Evolutionary conservation across 2,888 invertebrate species (phyloP).

Genomic region (Horisme vitalbata): DNA sequence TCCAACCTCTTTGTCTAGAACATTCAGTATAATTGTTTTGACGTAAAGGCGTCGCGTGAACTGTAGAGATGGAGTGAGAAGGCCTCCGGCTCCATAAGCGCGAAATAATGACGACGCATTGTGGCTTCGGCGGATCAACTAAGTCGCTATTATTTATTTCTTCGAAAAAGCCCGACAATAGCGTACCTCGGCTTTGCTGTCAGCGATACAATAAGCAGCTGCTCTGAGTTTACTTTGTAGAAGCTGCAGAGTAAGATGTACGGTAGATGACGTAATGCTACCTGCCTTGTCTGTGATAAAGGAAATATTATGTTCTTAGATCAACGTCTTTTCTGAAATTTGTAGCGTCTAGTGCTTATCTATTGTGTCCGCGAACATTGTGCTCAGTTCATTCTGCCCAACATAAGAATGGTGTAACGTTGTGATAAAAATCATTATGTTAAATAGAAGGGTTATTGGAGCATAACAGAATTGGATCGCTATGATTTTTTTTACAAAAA

Average conservation of each 20-base stretch:
- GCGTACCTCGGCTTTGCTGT: conserved; percentile 70
- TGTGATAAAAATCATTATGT: too few species aligned
- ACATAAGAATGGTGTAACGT: conserved; percentile 21
- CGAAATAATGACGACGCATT: conserved; percentile 73
- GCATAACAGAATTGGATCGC: conserved; percentile 38
- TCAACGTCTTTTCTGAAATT: conserved; percentile 45
- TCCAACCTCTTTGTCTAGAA: not conserved
- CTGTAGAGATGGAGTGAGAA: conserved; percentile 48
- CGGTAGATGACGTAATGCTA: conserved; percentile 62
- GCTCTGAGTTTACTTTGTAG: conserved; percentile 63
- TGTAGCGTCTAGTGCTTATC: conserved; percentile 51
- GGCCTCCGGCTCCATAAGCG: conserved; percentile 53
- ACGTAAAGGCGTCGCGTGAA: conserved; percentile 38
- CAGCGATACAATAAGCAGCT: conserved; percentile 76
- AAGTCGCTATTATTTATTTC: conserved; percentile 78
- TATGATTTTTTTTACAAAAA: conserved; percentile 58
- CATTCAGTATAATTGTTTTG: conserved; percentile 39
- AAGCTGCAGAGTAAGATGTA: conserved; percentile 58
- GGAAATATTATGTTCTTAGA: conserved; percentile 47
- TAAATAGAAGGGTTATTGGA: too few species aligned
- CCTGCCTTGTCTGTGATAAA: conserved; percentile 57
- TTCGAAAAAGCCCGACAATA: conserved; percentile 65
- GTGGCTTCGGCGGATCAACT: conserved; percentile 68
- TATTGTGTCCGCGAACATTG: conserved; percentile 51
- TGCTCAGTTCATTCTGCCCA: conserved; percentile 42